These are phyloP conservation scores for Rhinolophus ferrumequinum DNA, from an alignment of 2,113 vertebrate species.

Conservation along the genomic window DNA sequence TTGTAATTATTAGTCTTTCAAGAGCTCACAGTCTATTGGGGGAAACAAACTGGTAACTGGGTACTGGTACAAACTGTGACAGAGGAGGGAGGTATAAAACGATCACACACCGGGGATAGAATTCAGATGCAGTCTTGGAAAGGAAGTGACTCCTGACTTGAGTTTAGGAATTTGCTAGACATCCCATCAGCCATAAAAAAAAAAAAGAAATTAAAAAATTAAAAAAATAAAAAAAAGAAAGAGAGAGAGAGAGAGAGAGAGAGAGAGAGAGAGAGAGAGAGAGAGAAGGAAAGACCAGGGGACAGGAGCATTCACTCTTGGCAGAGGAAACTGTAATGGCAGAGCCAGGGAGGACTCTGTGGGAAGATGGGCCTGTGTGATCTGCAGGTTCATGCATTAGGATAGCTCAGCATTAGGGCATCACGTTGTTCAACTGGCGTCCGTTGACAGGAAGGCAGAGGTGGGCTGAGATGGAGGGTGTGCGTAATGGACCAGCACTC, in stretches of 20 bases:
- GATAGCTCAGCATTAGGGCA: accelerated
- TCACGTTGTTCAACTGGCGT: background rate
- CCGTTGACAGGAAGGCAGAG: background rate
- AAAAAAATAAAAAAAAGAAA: too few relatives aligned
- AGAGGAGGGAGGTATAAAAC: background rate
- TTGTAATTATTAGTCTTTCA: background rate
- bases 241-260: background rate
- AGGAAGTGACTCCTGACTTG: background rate
- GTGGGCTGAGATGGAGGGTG: background rate
- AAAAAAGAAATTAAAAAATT: too few relatives aligned
- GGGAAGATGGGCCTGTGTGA: background rate
- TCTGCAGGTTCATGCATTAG: too few relatives aligned
- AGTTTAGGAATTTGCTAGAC: background rate
- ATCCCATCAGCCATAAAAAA: background rate
- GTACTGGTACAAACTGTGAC: background rate
- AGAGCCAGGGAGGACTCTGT: accelerated
- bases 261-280: background rate
- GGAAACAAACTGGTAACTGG: background rate
- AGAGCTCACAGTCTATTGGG: background rate
- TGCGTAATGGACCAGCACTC: background rate
- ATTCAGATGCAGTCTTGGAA: background rate
- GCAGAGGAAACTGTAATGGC: background rate
- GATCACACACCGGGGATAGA: background rate
- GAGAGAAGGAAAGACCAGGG: background rate
- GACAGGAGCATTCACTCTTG: background rate